phyloP scores from a whole-genome alignment of 2,113 vertebrate species.

The Solea solea region DNA sequence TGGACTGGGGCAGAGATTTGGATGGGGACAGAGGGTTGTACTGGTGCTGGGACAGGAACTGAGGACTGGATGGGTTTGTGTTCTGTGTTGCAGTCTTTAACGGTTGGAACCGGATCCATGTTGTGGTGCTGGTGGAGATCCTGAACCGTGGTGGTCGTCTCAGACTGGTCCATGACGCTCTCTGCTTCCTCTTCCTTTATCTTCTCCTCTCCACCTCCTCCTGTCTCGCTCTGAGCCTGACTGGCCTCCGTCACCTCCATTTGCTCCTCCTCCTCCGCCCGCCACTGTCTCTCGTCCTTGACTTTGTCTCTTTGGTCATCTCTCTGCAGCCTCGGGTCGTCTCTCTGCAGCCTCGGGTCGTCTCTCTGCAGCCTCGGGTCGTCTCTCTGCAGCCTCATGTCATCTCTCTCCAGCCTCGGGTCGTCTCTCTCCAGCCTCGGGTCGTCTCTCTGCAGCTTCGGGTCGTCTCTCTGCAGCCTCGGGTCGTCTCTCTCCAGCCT shows the following conservation, averaged over 20 bases:
- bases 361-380: too few species aligned
- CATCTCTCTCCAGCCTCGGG: too few species aligned
- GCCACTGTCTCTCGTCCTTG: conserved; percentile 38
- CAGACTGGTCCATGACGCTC: conserved; percentile 58
- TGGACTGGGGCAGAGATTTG: neutral
- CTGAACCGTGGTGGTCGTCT: conserved; percentile 25
- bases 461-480: too few species aligned
- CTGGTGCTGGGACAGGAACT: neutral
- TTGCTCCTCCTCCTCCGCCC: conserved; percentile 19
- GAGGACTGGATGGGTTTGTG: conserved; percentile 2
- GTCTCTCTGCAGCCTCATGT: too few species aligned
- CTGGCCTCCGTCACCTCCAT: conserved; percentile 64
- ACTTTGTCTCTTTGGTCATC: conserved; percentile 50
- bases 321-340: too few species aligned
- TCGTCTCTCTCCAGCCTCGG: too few species aligned
- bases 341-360: too few species aligned
- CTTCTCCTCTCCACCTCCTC: conserved; percentile 7
- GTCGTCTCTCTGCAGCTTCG: too few species aligned
- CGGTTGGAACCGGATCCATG: fast-evolving
- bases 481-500: too few species aligned
- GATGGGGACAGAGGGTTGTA: neutral
- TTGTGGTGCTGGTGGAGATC: conserved; percentile 13
- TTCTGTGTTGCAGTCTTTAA: conserved; percentile 26
- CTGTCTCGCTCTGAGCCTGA: neutral
- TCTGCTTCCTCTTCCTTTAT: conserved; percentile 31